Conservation (phyloP, 2,888 invertebrate genomes). For the Chouioia cunea region DNA sequence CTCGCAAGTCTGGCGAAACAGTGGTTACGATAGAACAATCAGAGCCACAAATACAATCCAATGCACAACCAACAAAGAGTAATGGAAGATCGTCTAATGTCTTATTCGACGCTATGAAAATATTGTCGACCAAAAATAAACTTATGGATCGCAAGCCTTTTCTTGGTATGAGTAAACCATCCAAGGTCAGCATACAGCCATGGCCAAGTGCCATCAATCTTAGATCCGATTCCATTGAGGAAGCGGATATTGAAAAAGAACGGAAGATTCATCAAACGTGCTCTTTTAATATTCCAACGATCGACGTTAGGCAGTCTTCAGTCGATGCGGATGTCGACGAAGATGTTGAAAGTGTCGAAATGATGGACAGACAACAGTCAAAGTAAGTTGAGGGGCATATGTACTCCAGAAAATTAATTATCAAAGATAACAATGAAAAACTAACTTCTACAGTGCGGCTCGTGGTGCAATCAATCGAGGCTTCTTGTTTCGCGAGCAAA, state of each 20-base stretch:
- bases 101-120: slow-evolving; percentile 57
- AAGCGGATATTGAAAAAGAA: slow-evolving; percentile 2
- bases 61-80: not conserved
- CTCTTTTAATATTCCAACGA: slow-evolving; percentile 49
- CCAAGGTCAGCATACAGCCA: slow-evolving; percentile 57
- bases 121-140: slow-evolving; percentile 50
- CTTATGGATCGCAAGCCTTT: slow-evolving; percentile 58
- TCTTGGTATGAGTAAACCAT: slow-evolving; percentile 51
- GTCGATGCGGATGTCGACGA: slow-evolving; percentile 19
- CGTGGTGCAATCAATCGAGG: slow-evolving; percentile 21
- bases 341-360: slow-evolving; percentile 22
- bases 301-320: slow-evolving; percentile 43
- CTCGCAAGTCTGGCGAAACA: slow-evolving; percentile 61
- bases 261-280: slow-evolving; percentile 24
- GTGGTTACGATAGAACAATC: slow-evolving; percentile 60
- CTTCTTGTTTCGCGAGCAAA: slow-evolving; percentile 14
- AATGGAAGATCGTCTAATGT: slow-evolving; percentile 48
- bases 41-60: slow-evolving; percentile 10
- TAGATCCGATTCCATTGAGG: slow-evolving; percentile 40
- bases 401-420: not conserved
- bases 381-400: slow-evolving; percentile 19
- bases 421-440: too few species aligned
- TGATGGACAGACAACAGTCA: slow-evolving; percentile 10
- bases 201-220: slow-evolving; percentile 65
- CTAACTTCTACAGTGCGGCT: not conserved